Evolutionary conservation across 2,797 vertebrate species (phyloP).

Genomic region (Sebastes nivosus): DNA sequence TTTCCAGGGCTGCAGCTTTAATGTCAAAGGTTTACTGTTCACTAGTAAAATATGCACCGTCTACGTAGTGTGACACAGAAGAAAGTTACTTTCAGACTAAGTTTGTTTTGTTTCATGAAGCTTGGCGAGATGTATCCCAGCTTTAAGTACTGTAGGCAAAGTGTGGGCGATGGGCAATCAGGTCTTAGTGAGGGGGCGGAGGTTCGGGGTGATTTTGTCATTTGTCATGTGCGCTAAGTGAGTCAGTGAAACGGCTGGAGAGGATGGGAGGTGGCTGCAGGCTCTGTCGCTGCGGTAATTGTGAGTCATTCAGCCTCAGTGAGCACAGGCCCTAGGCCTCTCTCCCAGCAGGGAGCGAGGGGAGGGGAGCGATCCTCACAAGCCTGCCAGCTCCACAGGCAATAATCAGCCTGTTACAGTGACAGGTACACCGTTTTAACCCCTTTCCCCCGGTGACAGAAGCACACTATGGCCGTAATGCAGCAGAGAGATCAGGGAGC

Average conservation of each 20-base stretch:
- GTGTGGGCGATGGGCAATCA: conserved; percentile 64
- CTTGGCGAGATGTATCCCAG: conserved; percentile 51
- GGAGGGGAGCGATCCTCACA: conserved; percentile 40
- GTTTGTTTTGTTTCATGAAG: conserved; percentile 60
- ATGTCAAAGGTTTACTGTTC: conserved; percentile 4
- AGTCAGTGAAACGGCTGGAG: conserved; percentile 72
- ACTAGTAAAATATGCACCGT: neutral
- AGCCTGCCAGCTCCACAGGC: conserved; percentile 70
- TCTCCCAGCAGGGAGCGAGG: conserved; percentile 60
- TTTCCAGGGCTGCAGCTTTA: neutral
- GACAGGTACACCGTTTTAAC: conserved; percentile 75
- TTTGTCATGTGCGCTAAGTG: conserved; percentile 75
- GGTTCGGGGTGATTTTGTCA: conserved; percentile 63
- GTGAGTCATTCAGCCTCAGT: conserved; percentile 81
- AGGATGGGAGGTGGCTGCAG: conserved; percentile 63
- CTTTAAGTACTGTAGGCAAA: conserved; percentile 61
- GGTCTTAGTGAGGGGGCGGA: conserved; percentile 64
- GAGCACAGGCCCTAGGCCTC: conserved; percentile 71
- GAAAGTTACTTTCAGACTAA: conserved; percentile 20
- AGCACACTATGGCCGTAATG: conserved; percentile 20
- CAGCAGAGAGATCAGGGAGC: conserved; percentile 38
- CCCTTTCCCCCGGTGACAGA: conserved; percentile 46
- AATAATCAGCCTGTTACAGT: conserved; percentile 77
- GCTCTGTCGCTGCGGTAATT: conserved; percentile 73
- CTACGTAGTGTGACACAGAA: neutral